Base-by-base conservation (phyloP, 2,797 vertebrate species). In the Morelia viridis region DNA sequence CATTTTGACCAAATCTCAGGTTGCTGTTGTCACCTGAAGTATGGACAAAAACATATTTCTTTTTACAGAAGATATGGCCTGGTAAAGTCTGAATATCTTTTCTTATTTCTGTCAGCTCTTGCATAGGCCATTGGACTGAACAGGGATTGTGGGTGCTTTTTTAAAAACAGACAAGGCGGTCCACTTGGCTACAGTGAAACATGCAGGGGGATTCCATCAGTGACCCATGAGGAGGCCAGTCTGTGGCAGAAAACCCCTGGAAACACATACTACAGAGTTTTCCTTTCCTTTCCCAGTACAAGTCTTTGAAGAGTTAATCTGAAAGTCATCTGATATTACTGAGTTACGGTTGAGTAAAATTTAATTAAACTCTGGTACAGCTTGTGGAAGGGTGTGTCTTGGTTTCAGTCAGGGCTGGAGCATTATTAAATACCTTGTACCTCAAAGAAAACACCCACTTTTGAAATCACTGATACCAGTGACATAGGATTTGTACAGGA, bases 321-420 rank as follows among this genome's bases (percentile, higher is more conserved):
- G 56, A 57, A 2, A 85, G 87, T 92, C 93, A 95, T 93, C 90
- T 0, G 89, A 91, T 94, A 89, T 62, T 35, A 11, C 89, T 88
- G 92, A 89, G 93, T 95, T 93, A 93, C 85, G 93, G 91, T 95
- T 88, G 94, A 95, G 94, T 87, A 93, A 94, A 92, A 68, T 89
- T 87, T 94, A 94, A 95, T 92, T 93, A 95, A 93, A 93, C 24
- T 89, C 91, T 93, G 94, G 19, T 57, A 93, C 89, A 94, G 93
- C 87, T 94, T 93, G 61, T 87, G 94, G 86, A 86, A 94, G 93
- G 96, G 95, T 1, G 94, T 94, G 96, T 89, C 94, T 62, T 91
- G 68, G 96, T 96, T 96, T 96, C 95, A 96, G 92, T 94, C 88
- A 93, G 93, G 95, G 94, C 94, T 94, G 92, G 94, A 96, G 94